A percentile compares a stretch with the other conserved stretches of the same genome.
These are phyloP conservation scores for Ceratitis capitata DNA, from an alignment of 1,140 invertebrate genomes.

Conservation along the genomic window DNA sequence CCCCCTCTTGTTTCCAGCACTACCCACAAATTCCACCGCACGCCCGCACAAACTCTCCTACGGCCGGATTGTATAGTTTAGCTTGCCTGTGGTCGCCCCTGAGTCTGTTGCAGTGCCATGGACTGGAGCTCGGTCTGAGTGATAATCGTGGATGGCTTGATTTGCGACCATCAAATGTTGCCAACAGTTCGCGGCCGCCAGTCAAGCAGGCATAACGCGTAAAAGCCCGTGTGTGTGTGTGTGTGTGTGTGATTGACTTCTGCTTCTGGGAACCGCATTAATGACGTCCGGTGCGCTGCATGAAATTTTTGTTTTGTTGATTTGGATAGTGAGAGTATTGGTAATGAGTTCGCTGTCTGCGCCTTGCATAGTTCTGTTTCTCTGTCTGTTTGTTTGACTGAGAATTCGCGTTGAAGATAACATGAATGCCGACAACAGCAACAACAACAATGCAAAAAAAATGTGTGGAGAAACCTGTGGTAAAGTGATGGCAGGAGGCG, in stretches of 20 bases:
- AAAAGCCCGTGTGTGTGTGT: not conserved
- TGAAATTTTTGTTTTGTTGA: not conserved
- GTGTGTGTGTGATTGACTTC: not conserved
- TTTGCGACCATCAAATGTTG: constrained; percentile 29
- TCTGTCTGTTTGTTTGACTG: not conserved
- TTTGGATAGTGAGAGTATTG: not conserved
- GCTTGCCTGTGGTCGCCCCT: too few species aligned
- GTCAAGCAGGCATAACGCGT: not conserved
- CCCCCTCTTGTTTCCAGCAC: too few species aligned
- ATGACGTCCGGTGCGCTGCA: not conserved
- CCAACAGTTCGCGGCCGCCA: not conserved
- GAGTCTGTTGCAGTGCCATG: not conserved
- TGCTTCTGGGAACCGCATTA: not conserved
- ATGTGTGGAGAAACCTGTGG: not conserved
- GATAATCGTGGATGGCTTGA: not conserved
- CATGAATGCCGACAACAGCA: not conserved
- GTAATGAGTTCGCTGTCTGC: constrained; percentile 5
- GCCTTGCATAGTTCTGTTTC: too few species aligned
- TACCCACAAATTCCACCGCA: too few species aligned
- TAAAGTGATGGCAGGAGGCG: not conserved
- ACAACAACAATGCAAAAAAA: not conserved
- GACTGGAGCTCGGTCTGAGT: not conserved
- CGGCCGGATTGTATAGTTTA: too few species aligned
- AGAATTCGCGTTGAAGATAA: not conserved
- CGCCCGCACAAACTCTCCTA: too few species aligned